Percentiles rank a stretch among this genome's conserved stretches.
Evolutionary conservation across 2,797 vertebrate genomes (phyloP).

Genomic region (Rhyacichthys aspro): DNA sequence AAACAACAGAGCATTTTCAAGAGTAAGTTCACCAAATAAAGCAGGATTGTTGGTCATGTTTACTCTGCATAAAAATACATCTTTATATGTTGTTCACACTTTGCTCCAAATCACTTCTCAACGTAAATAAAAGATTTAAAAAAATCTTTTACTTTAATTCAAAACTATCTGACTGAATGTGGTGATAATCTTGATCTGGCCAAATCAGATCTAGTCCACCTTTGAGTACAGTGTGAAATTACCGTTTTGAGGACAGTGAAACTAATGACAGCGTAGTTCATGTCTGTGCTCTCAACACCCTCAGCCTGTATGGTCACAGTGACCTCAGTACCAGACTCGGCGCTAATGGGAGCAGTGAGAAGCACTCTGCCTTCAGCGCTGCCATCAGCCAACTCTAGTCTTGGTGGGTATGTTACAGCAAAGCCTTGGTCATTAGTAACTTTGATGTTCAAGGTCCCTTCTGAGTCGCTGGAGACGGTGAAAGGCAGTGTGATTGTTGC

Average conservation of each 20-base stretch:
- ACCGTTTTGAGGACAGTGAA: conserved; percentile 24
- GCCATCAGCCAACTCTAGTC: neutral
- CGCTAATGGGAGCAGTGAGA: neutral
- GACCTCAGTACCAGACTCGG: neutral
- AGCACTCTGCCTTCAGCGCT: neutral
- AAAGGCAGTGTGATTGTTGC: neutral
- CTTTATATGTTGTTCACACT: too few relatives aligned
- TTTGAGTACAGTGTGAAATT: neutral
- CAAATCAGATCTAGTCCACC: too few relatives aligned
- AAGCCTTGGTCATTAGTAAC: conserved; percentile 4
- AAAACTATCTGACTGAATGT: too few relatives aligned
- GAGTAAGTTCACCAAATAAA: neutral
- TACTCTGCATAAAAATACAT: too few relatives aligned
- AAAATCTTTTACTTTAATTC: too few relatives aligned
- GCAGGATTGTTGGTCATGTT: too few relatives aligned
- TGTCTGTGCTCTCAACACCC: neutral
- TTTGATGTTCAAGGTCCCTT: neutral
- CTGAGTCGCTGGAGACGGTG: neutral
- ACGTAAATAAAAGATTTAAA: too few relatives aligned
- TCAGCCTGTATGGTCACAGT: neutral
- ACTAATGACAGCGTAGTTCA: neutral
- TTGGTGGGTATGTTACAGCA: neutral
- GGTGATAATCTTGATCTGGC: too few relatives aligned
- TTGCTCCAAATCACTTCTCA: too few relatives aligned
- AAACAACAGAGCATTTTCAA: neutral